Evolutionary conservation across 2,113 vertebrate species (phyloP), one percentile per base, ranked within the genome.

Genomic region (Pygathrix nemaeus): DNA sequence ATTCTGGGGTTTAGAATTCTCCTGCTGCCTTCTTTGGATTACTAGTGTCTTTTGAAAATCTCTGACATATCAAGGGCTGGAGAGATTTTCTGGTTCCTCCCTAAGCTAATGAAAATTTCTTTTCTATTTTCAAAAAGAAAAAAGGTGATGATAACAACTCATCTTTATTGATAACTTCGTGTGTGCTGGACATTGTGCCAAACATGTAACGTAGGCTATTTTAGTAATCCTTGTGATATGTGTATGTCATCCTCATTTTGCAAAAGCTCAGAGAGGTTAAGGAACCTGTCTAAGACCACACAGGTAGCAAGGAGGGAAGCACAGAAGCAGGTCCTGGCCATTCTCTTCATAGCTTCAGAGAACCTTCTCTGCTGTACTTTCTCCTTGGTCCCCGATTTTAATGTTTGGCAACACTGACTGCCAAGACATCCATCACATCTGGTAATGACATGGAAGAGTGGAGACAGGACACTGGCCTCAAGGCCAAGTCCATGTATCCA

Each of bases 31-130:
- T 68, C 64, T 90, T 66, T 9, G n/a, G 70, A 83, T 92, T 64
- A 87, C 66, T 8, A 81, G 64, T 14, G 12, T 84, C 45, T 70
- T 94, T 76, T 88, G 94, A 89, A 89, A 84, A 78, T 84, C 79
- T 80, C 84, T 57, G 55, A 66, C 27, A 16, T 40, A 68, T 23
- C n/a, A 35, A 21, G 11, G 78, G 11, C 43, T 50, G 13, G 23
- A 90, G 59, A 94, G 73, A 50, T 73, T 76, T 72, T 76, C 52
- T 40, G 23, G 5, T 50, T 81, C 27, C 43, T 83, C 66, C 50
- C 20, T 38, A 97, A 96, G 32, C 16, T 85, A 64, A 38, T n/a
- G 57, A 70, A 57, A 55, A 43, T 20, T 30, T 61, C 75, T 70
- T 52, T 82, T 75, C 64, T 78, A 12, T 48, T 70, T 38, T 93